A percentile compares a stretch with the other conserved stretches of the same genome.
phyloP scores from a whole-genome alignment of 1,140 invertebrate species.

The Lepidostoma basale region DNA sequence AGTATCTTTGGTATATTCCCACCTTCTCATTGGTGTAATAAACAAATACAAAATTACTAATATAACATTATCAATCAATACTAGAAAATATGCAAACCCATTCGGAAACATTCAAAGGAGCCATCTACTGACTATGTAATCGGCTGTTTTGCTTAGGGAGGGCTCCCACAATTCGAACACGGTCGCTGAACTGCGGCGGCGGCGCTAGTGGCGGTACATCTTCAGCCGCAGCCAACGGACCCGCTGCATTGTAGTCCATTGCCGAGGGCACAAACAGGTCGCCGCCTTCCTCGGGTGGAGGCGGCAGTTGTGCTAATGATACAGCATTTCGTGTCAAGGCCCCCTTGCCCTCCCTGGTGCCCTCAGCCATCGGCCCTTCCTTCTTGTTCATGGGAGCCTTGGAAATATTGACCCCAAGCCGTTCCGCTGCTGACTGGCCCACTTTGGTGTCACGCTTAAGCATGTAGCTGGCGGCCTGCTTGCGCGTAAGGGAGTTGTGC shows the following conservation, averaged over 20 bases:
- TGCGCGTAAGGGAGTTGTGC: slow-evolving; percentile 64
- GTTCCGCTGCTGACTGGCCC: slow-evolving; percentile 56
- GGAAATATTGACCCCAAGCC: slow-evolving; percentile 54
- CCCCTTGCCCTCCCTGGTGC: slow-evolving; percentile 50
- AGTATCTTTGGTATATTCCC: slow-evolving; percentile 35
- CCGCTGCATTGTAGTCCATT: slow-evolving; percentile 49
- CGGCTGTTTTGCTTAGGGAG: slow-evolving; percentile 69
- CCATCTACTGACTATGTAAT: slow-evolving; percentile 47
- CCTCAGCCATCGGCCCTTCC: slow-evolving; percentile 45
- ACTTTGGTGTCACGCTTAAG: slow-evolving; percentile 53
- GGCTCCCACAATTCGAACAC: slow-evolving; percentile 79
- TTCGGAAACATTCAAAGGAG: slow-evolving; percentile 1
- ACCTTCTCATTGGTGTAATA: slow-evolving; percentile 12
- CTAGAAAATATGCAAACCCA: not conserved
- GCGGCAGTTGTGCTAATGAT: slow-evolving; percentile 79
- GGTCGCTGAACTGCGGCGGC: slow-evolving; percentile 75
- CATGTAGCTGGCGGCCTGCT: slow-evolving; percentile 61
- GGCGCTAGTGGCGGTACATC: slow-evolving; percentile 65
- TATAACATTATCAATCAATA: slow-evolving; percentile 12
- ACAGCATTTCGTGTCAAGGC: slow-evolving; percentile 72
- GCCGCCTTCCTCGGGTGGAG: slow-evolving; percentile 77
- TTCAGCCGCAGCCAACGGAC: slow-evolving; percentile 51
- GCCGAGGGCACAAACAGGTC: slow-evolving; percentile 62
- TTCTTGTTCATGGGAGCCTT: slow-evolving; percentile 48
- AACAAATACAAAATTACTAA: slow-evolving; percentile 25